Evolutionary conservation across 2,113 vertebrate species (phyloP).

Genomic region (Glaucidium brasilianum): DNA sequence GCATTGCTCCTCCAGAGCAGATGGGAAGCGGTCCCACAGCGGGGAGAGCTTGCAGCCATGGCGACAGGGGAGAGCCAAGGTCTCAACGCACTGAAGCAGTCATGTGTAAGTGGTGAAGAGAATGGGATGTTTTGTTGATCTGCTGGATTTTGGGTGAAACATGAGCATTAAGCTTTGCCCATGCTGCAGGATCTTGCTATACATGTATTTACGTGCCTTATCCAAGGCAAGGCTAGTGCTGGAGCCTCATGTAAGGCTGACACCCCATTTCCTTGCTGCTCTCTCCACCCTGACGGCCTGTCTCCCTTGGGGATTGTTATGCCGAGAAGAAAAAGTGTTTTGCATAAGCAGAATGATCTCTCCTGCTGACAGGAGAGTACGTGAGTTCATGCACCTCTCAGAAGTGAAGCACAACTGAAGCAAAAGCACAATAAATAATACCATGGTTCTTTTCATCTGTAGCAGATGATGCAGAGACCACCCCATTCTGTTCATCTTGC

Average conservation of each 20-base stretch:
- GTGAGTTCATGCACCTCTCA: background rate
- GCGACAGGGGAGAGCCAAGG: background rate
- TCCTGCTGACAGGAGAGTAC: rapidly evolving
- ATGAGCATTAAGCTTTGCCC: rapidly evolving
- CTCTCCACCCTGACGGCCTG: background rate
- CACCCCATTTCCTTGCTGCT: rapidly evolving
- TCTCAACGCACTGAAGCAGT: background rate
- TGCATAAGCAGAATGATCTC: background rate
- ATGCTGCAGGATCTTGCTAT: background rate
- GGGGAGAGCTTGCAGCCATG: background rate
- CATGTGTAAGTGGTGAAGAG: background rate
- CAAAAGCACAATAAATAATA: background rate
- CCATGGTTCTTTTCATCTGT: background rate
- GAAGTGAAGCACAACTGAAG: background rate
- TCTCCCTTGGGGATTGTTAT: rapidly evolving
- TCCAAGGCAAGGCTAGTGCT: background rate
- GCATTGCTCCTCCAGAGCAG: background rate
- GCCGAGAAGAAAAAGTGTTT: background rate
- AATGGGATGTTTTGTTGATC: background rate
- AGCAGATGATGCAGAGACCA: background rate
- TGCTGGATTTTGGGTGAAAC: background rate
- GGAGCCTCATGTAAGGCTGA: background rate
- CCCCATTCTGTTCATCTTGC: background rate
- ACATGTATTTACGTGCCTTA: background rate
- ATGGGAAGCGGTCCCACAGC: rapidly evolving